These are phyloP conservation scores for Drosophila pachea DNA, from an alignment of 1,140 invertebrate species.

Conservation along the genomic window DNA sequence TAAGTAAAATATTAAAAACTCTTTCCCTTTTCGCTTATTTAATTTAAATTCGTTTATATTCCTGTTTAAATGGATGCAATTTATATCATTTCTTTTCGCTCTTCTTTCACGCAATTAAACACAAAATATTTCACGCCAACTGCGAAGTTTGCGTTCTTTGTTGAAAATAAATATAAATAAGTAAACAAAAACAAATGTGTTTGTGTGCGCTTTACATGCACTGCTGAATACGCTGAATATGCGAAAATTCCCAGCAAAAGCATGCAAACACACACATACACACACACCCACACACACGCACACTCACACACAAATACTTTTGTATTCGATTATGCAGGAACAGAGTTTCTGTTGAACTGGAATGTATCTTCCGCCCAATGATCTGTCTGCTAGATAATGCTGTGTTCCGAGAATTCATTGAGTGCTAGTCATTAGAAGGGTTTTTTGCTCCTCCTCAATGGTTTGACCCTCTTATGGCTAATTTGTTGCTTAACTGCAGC, in stretches of 20 bases:
- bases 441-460: neutral
- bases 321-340: neutral
- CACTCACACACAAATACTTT: neutral
- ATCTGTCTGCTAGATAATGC: neutral
- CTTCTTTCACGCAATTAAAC: slow-evolving; percentile 11
- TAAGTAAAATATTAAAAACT: too few relatives aligned
- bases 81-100: too few relatives aligned
- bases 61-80: too few relatives aligned
- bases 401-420: neutral
- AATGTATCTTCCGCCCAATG: neutral
- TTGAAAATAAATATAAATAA: slow-evolving; percentile 28
- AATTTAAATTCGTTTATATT: too few relatives aligned
- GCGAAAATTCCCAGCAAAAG: slow-evolving; percentile 5
- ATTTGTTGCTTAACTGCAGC: neutral
- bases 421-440: neutral
- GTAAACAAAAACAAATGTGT: neutral
- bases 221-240: slow-evolving; percentile 17
- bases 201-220: slow-evolving; percentile 12
- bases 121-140: slow-evolving; percentile 37
- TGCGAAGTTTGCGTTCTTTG: too few relatives aligned
- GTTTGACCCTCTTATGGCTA: neutral
- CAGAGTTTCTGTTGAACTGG: neutral
- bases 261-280: neutral
- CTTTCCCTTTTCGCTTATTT: neutral
- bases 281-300: neutral